phyloP scores from a whole-genome alignment of 2,113 vertebrate species.

The Nestor notabilis region DNA sequence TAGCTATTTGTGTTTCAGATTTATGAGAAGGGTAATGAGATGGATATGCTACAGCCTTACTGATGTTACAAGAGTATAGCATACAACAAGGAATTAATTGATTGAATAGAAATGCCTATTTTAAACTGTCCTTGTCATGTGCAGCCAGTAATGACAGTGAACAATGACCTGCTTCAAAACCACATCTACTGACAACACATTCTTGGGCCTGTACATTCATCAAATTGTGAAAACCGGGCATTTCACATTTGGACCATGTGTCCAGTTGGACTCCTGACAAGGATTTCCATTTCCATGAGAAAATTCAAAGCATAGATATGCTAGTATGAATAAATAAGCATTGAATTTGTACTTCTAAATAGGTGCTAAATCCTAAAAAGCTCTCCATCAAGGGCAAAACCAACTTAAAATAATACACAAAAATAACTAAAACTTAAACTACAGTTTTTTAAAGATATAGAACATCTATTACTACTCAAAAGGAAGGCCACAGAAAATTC shows the following conservation, averaged over 20 bases:
- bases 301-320: not conserved
- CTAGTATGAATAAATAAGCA: not conserved
- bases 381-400: not conserved
- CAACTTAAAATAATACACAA: not conserved
- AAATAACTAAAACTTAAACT: not conserved
- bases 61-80: not conserved
- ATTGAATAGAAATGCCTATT: not conserved
- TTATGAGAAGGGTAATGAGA: not conserved
- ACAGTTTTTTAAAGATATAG: not conserved
- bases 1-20: not conserved
- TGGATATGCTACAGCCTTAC: not conserved
- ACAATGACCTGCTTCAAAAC: not conserved
- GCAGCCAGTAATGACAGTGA: not conserved
- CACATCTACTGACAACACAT: not conserved
- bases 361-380: not conserved
- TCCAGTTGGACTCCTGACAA: not conserved
- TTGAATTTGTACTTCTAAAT: not conserved
- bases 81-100: not conserved
- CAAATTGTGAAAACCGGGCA: not conserved
- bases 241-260: not conserved
- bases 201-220: not conserved
- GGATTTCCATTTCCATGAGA: accelerated
- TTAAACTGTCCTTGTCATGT: accelerated
- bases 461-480: not conserved
- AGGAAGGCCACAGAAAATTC: not conserved